phyloP scores from a whole-genome alignment of 2,888 invertebrate genomes.

The Polyommatus iphigenia region DNA sequence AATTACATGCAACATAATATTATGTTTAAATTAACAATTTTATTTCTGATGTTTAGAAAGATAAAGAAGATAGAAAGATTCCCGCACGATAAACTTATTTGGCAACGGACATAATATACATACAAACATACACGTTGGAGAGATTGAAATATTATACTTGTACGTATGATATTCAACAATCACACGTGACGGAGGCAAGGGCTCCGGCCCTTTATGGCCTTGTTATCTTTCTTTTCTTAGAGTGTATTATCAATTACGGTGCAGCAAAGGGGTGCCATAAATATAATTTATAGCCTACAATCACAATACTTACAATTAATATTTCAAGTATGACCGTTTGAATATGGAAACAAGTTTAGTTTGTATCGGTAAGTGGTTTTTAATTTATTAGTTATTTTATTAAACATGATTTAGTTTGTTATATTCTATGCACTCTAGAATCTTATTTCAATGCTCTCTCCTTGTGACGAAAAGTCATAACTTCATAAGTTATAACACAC shows the following conservation, averaged over 20 bases:
- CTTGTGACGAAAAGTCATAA: too few relatives aligned
- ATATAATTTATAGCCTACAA: constrained; percentile 63
- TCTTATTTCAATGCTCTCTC: too few relatives aligned
- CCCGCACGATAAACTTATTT: too few relatives aligned
- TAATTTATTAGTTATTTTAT: background rate
- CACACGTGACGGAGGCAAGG: constrained; percentile 38
- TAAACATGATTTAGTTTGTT: too few relatives aligned
- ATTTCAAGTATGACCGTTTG: constrained; percentile 53
- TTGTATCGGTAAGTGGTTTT: constrained; percentile 17
- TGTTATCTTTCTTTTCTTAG: constrained; percentile 66
- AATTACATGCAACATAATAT: too few relatives aligned
- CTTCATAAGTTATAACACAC: too few relatives aligned
- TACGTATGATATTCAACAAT: constrained; percentile 29
- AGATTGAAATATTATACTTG: constrained; percentile 18
- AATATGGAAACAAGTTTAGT: constrained; percentile 22
- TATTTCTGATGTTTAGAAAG: too few relatives aligned
- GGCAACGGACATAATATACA: too few relatives aligned
- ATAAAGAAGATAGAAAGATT: too few relatives aligned
- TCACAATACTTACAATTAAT: constrained; percentile 73
- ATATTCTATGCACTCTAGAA: too few relatives aligned
- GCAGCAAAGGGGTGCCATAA: constrained; percentile 63
- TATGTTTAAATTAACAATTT: too few relatives aligned
- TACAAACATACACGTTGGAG: background rate
- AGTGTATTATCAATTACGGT: constrained; percentile 69
- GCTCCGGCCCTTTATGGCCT: constrained; percentile 46